Conservation (phyloP, 2,888 invertebrate species). For the Ophonus ardosiacus region DNA sequence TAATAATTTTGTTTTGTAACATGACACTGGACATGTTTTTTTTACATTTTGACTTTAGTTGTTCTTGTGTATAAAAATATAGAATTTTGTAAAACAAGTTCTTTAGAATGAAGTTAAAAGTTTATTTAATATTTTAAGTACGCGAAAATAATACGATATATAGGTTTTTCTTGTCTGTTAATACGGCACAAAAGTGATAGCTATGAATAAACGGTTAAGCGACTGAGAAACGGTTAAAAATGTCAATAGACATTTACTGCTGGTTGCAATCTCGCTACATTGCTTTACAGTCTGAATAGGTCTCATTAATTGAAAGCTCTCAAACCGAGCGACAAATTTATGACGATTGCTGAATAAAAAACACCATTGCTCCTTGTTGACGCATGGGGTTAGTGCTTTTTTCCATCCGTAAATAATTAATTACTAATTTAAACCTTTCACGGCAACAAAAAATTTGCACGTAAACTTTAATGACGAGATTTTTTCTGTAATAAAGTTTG, state of each 20-base stretch:
- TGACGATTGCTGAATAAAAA: constrained; percentile 23
- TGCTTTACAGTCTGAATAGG: constrained; percentile 23
- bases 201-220: constrained; percentile 20
- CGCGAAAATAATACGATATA: no score
- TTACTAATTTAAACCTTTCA: constrained; percentile 43
- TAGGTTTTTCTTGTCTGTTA: no score
- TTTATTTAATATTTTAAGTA: no score
- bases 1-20: no score
- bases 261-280: background rate
- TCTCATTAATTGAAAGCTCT: constrained; percentile 45
- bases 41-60: no score
- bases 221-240: constrained; percentile 10
- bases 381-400: constrained; percentile 4
- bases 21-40: no score
- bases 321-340: constrained; percentile 20
- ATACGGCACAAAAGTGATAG: background rate
- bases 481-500: constrained; percentile 22
- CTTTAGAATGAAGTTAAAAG: no score
- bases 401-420: constrained; percentile 2
- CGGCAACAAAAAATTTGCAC: constrained; percentile 20
- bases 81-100: no score
- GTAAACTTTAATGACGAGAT: constrained; percentile 1
- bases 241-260: constrained; percentile 38
- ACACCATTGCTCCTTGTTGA: background rate
- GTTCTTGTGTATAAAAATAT: no score